Conservation (phyloP, 2,797 vertebrate genomes). For the Atherinosoma microstoma region DNA sequence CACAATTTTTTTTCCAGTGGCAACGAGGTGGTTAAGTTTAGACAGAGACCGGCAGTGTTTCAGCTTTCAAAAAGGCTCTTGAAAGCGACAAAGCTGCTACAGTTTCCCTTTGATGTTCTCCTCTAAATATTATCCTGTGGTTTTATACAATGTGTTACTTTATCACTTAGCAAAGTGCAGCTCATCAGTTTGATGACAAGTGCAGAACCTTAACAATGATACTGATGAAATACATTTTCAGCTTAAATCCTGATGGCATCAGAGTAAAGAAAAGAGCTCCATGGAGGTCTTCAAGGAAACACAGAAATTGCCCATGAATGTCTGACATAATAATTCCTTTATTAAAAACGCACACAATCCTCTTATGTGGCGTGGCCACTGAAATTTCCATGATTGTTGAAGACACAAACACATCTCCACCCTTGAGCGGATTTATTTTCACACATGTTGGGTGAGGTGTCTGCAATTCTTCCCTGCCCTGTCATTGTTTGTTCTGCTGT, state of each 20-base stretch:
- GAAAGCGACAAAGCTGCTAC: slow-evolving; percentile 50
- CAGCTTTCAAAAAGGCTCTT: slow-evolving; percentile 60
- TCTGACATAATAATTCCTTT: slow-evolving; percentile 75
- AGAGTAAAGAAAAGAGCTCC: slow-evolving; percentile 53
- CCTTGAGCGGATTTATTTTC: slow-evolving; percentile 86
- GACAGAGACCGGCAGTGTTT: slow-evolving; percentile 53
- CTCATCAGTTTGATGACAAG: slow-evolving; percentile 63
- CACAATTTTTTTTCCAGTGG: slow-evolving; percentile 66
- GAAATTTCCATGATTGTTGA: slow-evolving; percentile 82
- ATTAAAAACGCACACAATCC: slow-evolving; percentile 68
- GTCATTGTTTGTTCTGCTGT: slow-evolving; percentile 85
- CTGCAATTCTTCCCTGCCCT: slow-evolving; percentile 83
- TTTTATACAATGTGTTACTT: slow-evolving; percentile 52
- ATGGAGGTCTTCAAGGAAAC: slow-evolving; percentile 39
- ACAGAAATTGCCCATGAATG: slow-evolving; percentile 34
- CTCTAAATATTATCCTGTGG: slow-evolving; percentile 61
- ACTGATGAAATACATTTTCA: slow-evolving; percentile 52
- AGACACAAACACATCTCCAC: slow-evolving; percentile 81
- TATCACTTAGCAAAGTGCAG: slow-evolving; percentile 59
- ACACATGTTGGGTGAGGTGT: slow-evolving; percentile 87
- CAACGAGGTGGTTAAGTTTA: slow-evolving; percentile 68
- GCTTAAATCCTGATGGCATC: slow-evolving; percentile 46
- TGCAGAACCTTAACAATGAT: slow-evolving; percentile 44
- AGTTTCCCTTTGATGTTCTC: slow-evolving; percentile 60
- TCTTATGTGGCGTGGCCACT: slow-evolving; percentile 69